Base-by-base conservation (phyloP, 1,140 invertebrate species). In the Camponotus vicinus region DNA sequence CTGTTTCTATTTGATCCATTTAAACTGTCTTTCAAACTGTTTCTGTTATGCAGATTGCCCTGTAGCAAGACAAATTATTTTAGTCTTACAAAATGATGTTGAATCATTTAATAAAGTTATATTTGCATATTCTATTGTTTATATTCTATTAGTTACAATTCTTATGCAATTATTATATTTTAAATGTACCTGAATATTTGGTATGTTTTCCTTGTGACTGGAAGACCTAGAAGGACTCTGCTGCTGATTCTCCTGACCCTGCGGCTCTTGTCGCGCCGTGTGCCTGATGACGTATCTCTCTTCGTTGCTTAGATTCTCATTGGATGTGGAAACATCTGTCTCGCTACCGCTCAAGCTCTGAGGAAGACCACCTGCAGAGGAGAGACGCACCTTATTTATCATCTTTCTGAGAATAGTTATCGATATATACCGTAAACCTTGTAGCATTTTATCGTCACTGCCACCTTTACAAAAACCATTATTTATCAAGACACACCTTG, bases 261-360 rank as follows among this genome's bases (percentile, higher is more conserved):
- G 98, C 13, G 98, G 98, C 93, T 99, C 98, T 92, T 99, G 98
- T 52, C 98, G 95, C 21, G 97, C 97, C 18, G 97, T 98, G 88
- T 98, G 97, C 86, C 96, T 95, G 84, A 98, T 97, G 21, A 98
- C 97, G 95, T 97, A 98, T 87, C 97, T 96, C 93, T 98, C 97
- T 95, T 98, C 98, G 92, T 97, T 96, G 52, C 98, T 98, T 85
- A 99, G 95, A 95, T 98, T 98, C 94, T 98, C 98, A 87, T 97
- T 98, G 8, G 98, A 98, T 45, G 98, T 98, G 52, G 98, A 98
- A 67, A 98, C 97, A 96, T 98, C 98, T 34, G 98, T 98, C 94
- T 98, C 98, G 95, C 98, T 98, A 32, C 98, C 98, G 92, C 97
- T 98, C 88, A 97, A 95, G 93, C 97, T 97, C 95, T 97, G 97